Percentiles rank a stretch among this genome's conserved stretches.
phyloP scores from a whole-genome alignment of 2,888 invertebrate species.

The Ochlodes sylvanus region DNA sequence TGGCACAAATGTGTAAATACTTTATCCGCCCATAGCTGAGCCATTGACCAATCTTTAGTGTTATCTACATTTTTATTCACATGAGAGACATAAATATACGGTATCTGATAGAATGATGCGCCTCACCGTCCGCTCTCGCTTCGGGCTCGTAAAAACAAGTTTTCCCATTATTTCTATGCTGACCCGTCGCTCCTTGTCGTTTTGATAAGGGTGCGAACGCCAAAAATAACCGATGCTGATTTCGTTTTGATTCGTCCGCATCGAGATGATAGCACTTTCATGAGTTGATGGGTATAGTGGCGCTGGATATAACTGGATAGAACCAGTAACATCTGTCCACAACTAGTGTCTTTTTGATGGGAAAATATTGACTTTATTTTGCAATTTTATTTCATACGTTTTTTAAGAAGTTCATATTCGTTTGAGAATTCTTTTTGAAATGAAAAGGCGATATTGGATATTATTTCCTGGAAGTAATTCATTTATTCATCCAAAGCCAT shows the following conservation, averaged over 20 bases:
- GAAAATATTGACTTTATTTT: constrained; percentile 1
- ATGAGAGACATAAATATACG: constrained; percentile 53
- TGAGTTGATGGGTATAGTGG: constrained; percentile 60
- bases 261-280: constrained; percentile 76
- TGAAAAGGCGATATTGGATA: too few relatives aligned
- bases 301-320: constrained; percentile 30
- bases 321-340: constrained; percentile 22
- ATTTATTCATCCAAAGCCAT: too few relatives aligned
- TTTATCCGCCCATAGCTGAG: constrained; percentile 35
- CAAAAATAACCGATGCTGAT: constrained; percentile 81
- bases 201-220: constrained; percentile 76
- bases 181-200: constrained; percentile 63
- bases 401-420: too few relatives aligned
- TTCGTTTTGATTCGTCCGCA: constrained; percentile 78
- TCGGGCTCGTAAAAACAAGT: constrained; percentile 63
- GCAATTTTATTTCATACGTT: not conserved
- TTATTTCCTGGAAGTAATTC: too few relatives aligned
- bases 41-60: constrained; percentile 45
- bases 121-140: constrained; percentile 49
- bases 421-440: not conserved
- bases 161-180: constrained; percentile 71
- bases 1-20: constrained; percentile 24
- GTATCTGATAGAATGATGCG: constrained; percentile 55
- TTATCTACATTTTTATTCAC: constrained; percentile 53
- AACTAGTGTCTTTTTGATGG: constrained; percentile 15